Percentiles rank a stretch among this genome's conserved stretches.
Evolutionary conservation across 1,140 invertebrate species (phyloP).

Genomic region (Dreissena rostriformis): DNA sequence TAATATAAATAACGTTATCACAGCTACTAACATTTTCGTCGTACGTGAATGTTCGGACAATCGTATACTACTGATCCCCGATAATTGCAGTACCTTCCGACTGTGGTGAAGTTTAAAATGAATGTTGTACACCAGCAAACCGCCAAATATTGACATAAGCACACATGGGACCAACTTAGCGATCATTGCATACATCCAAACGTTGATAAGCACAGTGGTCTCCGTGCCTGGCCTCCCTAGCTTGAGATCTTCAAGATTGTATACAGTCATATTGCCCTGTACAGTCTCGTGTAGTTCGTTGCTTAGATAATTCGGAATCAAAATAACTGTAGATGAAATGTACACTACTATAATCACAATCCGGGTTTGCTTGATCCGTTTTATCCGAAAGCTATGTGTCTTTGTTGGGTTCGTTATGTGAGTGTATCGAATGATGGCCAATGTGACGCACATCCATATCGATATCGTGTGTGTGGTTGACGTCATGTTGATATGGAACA

Average conservation of each 20-base stretch:
- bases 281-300: slow-evolving; percentile 54
- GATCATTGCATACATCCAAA: slow-evolving; percentile 73
- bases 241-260: slow-evolving; percentile 71
- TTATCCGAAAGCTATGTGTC: slow-evolving; percentile 91
- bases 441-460: slow-evolving; percentile 94
- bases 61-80: background rate
- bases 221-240: slow-evolving; percentile 75
- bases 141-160: slow-evolving; percentile 81
- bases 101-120: slow-evolving; percentile 61
- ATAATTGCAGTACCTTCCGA: background rate
- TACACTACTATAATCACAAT: slow-evolving; percentile 88
- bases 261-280: slow-evolving; percentile 53
- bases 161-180: slow-evolving; percentile 81
- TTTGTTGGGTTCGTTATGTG: slow-evolving; percentile 87
- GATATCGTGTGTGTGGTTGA: slow-evolving; percentile 95
- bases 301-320: slow-evolving; percentile 87
- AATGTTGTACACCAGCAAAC: slow-evolving; percentile 81
- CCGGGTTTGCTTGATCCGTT: slow-evolving; percentile 84
- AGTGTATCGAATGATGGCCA: slow-evolving; percentile 96
- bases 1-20: slow-evolving; percentile 91
- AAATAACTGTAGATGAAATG: slow-evolving; percentile 87
- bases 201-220: slow-evolving; percentile 63
- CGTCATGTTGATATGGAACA: slow-evolving; percentile 85
- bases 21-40: slow-evolving; percentile 94
- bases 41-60: slow-evolving; percentile 90